Conservation (phyloP, 2,113 vertebrate species). For the Hemiprocne comata region DNA sequence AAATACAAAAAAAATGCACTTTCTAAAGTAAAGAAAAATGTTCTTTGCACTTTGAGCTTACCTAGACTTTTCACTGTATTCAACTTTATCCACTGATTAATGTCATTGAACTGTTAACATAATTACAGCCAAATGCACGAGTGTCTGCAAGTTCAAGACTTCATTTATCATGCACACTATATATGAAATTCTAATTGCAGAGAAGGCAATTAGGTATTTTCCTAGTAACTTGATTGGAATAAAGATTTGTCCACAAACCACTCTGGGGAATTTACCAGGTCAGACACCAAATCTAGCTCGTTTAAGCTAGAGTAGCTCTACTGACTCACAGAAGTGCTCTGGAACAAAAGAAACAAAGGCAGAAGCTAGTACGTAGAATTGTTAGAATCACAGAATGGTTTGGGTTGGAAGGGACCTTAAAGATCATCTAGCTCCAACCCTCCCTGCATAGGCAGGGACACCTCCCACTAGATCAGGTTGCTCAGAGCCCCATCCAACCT, state of each 20-base stretch:
- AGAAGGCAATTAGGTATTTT: not conserved
- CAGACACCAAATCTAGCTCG: not conserved
- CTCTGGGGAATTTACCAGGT: not conserved
- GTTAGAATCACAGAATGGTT: no score
- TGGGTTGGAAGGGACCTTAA: no score
- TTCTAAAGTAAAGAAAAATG: not conserved
- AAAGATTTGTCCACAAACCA: not conserved
- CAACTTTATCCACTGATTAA: not conserved
- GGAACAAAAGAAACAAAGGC: not conserved
- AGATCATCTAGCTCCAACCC: no score
- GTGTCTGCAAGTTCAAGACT: not conserved
- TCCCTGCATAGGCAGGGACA: no score
- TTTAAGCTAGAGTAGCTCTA: not conserved
- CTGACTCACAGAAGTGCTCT: not conserved
- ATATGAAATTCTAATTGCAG: not conserved
- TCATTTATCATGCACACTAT: not conserved
- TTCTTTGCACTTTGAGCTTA: not conserved
- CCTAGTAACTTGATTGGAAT: not conserved
- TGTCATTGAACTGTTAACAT: not conserved
- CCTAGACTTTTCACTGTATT: not conserved
- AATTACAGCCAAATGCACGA: not conserved
- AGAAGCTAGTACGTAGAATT: not conserved
- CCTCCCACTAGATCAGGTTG: no score
- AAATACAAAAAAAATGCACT: not conserved
- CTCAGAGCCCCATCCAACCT: no score